phyloP scores from a whole-genome alignment of 2,113 vertebrate genomes.

The Pachyramphus minor region DNA sequence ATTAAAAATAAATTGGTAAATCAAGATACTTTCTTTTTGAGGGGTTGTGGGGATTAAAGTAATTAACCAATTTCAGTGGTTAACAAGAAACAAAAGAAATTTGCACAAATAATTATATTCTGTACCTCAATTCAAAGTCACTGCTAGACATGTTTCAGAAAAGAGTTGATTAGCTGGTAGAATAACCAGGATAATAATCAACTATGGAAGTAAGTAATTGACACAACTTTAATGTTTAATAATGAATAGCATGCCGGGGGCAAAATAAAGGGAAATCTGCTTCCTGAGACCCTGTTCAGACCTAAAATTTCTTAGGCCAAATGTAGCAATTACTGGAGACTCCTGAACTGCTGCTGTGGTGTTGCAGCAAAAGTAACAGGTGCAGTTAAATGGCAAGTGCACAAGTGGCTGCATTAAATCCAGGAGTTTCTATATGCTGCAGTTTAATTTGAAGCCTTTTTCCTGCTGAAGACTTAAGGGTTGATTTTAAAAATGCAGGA shows the following conservation, averaged over 20 bases:
- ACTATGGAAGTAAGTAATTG: slow-evolving; percentile 68
- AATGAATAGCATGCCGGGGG: slow-evolving; percentile 57
- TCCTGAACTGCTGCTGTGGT: neutral
- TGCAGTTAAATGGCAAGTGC: slow-evolving; percentile 1
- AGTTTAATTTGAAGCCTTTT: neutral
- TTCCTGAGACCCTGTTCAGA: slow-evolving; percentile 23
- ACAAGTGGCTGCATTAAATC: neutral
- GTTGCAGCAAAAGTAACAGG: slow-evolving; percentile 29
- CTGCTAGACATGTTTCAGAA: slow-evolving; percentile 26
- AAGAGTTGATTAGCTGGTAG: slow-evolving; percentile 59
- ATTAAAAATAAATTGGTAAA: slow-evolving; percentile 67
- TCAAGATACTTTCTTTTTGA: slow-evolving; percentile 46
- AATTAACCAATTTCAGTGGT: slow-evolving; percentile 49
- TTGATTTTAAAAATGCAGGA: slow-evolving; percentile 10
- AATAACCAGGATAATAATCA: slow-evolving; percentile 67
- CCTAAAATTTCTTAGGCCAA: slow-evolving; percentile 44
- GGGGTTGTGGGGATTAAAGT: slow-evolving; percentile 37
- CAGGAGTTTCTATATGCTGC: neutral
- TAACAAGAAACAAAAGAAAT: slow-evolving; percentile 64
- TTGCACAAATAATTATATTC: slow-evolving; percentile 61
- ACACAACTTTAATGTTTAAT: slow-evolving; percentile 72
- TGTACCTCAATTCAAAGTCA: slow-evolving; percentile 20
- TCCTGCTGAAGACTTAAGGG: neutral
- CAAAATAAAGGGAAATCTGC: slow-evolving; percentile 56
- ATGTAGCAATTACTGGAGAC: neutral